Percentiles rank a stretch among this genome's conserved stretches.
Conservation (phyloP, 2,888 invertebrate genomes). For the Apomyelois bistriatella region DNA sequence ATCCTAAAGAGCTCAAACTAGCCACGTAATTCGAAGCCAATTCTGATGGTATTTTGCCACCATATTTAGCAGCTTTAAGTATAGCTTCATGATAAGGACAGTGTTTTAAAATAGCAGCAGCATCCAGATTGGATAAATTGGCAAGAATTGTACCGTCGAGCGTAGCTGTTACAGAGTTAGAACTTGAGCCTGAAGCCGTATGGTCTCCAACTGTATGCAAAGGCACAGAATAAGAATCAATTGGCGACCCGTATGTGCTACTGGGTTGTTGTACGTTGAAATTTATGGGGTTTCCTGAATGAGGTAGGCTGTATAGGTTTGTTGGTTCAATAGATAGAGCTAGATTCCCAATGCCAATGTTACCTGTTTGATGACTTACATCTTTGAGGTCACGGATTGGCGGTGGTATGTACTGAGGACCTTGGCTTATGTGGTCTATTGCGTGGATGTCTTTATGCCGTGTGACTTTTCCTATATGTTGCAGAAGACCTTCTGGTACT, state of each 20-base stretch:
- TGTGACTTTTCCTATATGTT: slow-evolving; percentile 82
- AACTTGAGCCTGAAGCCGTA: slow-evolving; percentile 66
- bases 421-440: slow-evolving; percentile 71
- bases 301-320: slow-evolving; percentile 75
- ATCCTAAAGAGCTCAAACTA: slow-evolving; percentile 73
- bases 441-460: slow-evolving; percentile 82
- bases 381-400: slow-evolving; percentile 81
- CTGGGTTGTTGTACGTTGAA: slow-evolving; percentile 64
- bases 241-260: slow-evolving; percentile 61
- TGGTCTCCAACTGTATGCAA: slow-evolving; percentile 72
- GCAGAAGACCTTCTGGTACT: slow-evolving; percentile 84
- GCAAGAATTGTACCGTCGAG: slow-evolving; percentile 62
- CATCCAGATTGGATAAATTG: slow-evolving; percentile 61
- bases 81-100: slow-evolving; percentile 76
- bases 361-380: slow-evolving; percentile 43
- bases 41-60: slow-evolving; percentile 68
- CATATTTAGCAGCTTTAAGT: slow-evolving; percentile 61
- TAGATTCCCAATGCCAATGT: slow-evolving; percentile 44
- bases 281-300: slow-evolving; percentile 60
- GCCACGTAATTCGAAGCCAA: slow-evolving; percentile 75
- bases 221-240: slow-evolving; percentile 76
- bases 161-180: slow-evolving; percentile 57
- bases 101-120: slow-evolving; percentile 71
- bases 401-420: slow-evolving; percentile 82
- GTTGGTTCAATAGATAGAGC: slow-evolving; percentile 73